These are phyloP conservation scores for Podilymbus podiceps DNA, from an alignment of 2,113 vertebrate species.

Conservation along the genomic window DNA sequence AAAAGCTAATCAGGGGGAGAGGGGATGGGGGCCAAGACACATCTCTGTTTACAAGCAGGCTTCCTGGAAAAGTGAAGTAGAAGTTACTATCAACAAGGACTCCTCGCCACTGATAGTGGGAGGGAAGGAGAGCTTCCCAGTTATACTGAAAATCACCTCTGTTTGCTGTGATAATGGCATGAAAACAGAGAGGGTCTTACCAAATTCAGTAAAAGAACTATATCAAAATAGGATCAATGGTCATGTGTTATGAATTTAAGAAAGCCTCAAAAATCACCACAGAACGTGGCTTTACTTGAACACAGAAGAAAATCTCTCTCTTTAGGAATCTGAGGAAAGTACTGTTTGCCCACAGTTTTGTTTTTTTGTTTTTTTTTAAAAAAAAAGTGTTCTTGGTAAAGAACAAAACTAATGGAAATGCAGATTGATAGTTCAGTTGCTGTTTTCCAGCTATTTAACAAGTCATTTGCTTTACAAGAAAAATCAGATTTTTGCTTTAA, in stretches of 20 bases:
- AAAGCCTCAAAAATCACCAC: not conserved
- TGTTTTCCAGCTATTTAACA: not conserved
- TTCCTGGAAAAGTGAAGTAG: not conserved
- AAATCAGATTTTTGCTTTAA: not conserved
- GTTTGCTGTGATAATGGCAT: rapidly evolving
- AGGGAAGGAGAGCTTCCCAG: not conserved
- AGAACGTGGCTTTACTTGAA: not conserved
- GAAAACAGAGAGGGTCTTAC: not conserved
- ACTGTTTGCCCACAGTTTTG: not conserved
- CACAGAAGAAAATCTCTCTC: not conserved
- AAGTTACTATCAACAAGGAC: not conserved
- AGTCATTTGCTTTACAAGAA: not conserved
- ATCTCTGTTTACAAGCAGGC: not conserved
- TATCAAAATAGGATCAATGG: not conserved
- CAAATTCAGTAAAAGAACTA: not conserved
- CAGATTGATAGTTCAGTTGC: not conserved
- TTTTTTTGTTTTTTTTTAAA: too few relatives aligned
- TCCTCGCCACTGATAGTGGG: rapidly evolving
- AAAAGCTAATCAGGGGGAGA: not conserved
- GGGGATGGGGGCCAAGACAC: not conserved
- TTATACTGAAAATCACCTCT: not conserved
- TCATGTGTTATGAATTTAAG: not conserved
- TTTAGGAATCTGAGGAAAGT: not conserved
- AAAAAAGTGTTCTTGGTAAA: not conserved
- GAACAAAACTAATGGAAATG: not conserved